Evolutionary conservation across 2,113 vertebrate species (phyloP), one percentile per base, ranked within the genome.

Genomic region (Onychostoma macrolepis): DNA sequence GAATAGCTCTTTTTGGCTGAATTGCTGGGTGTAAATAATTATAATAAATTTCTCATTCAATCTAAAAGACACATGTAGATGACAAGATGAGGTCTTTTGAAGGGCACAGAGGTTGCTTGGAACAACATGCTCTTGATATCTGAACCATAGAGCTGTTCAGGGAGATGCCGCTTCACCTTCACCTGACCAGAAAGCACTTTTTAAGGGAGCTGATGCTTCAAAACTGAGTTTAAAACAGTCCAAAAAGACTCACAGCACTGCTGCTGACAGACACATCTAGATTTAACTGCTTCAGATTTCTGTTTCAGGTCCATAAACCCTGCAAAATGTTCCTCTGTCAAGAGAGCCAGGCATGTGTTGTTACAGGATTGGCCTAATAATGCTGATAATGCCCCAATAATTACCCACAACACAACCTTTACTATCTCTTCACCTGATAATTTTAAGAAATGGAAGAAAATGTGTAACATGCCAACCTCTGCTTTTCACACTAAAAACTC

Each of bases 131-230:
- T 53, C 15, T 56, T 56, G 17, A 13, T 33, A 24, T 79, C 21
- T 8, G 53, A 80, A 53, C 79, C 56, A 28, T n/a, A 63, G 36
- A 43, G 56, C 79, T 28, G 56, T 80, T 41, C n/a, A 28, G 15
- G 76, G 76, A 79, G 24, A 80, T 1, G 2, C 78, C 13, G 2
- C 33, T 38, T 80, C 21, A 41, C 78, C 78, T 61, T 63, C 53
- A 65, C 56, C 79, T 4, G 48, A 58, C 75, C 86, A 43, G 79
- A 65, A 65, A 63, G 36, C 58, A 61, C 12, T 43, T 81, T 61
- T 6, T 38, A 80, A 12, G 12, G 63, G 26, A 28, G 28, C 28
- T 67, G 26, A 15, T 65, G 26, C 26, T 67, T 65, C n/a, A 65
- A 28, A 65, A 6, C 26, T 19, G 17, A 26, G 11, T 26, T 65